Base-by-base conservation (phyloP, 1,140 invertebrate species). In the Whitmania pigra region DNA sequence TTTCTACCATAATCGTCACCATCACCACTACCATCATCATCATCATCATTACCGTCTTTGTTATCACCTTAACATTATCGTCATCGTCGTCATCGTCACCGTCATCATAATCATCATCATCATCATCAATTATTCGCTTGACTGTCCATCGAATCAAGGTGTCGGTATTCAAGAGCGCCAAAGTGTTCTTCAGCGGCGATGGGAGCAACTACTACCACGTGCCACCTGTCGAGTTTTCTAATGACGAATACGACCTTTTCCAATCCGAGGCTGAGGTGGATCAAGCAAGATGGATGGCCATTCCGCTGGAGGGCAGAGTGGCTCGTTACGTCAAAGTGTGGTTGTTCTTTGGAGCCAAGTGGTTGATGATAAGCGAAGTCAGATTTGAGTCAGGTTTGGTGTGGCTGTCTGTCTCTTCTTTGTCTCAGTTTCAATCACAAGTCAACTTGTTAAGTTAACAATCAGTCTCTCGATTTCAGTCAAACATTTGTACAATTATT, bases 301-400 rank as follows among this genome's bases (percentile, higher is more conserved):
- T 94, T 76, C 89, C 89, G 76, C 85, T 94, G n/a, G 88, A 91
- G 80, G 88, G 92, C 77, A 86, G 89, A 9, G 86, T 93, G 31
- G 92, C 90, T 5, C 86, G 87, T 78, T 92, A 88, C 82, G 87
- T 94, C 31, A 89, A 89, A 76, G 84, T 94, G 20, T 87, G 88
- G 76, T 82, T 94, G 17, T 86, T 86, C 75, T 94, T 93, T 82
- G 88, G 90, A 11, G 86, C 89, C 5, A 85, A 87, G 70, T 94
- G 91, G 91, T 90, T 95, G 73, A 87, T 95, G 81, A 87, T 95
- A 76, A 92, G 90, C 81, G 92, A 94, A 83, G 85, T 94, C 67
- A 74, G 76, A 43, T 83, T 84, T 73, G 74, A 77, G n/a, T 82
- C 80, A 69, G 76, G 79, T 81, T 75, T 77, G 78, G 77, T 40